Evolutionary conservation across 2,888 invertebrate genomes (phyloP), one percentile per base, ranked within the genome.

Genomic region (Drosophila fulvimacula): DNA sequence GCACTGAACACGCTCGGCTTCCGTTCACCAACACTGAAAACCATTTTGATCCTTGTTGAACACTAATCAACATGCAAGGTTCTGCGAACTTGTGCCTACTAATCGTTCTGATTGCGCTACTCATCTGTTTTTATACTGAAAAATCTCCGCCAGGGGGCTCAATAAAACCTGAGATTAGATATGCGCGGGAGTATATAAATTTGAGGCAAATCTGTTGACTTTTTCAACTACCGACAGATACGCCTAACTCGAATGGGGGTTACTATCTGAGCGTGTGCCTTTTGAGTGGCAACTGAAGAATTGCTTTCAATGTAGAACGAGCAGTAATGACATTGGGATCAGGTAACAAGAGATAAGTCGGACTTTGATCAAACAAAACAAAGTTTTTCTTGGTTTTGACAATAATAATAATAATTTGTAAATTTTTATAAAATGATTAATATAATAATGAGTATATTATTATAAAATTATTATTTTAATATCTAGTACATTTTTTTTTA

Each of bases 111-210:
- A 59, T 52, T 49, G 49, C 13, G 44, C n/a, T 30, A 21, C 48
- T 36, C 46, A 27, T 42, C 39, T 21, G 61, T 41, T 83, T 86
- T 70, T 86, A 83, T 86, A 81, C 67, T 41, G 52, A 48, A 17
- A 79, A 66, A 64, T 72, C 77, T 73, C 59, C 49, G 32, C 42
- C 30, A 53, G 6, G 4, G 11, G 21, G 66, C 52, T 53, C 61
- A 44, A 72, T 80, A 76, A 76, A 82, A 67, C 46, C 27, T 17
- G 24, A 69, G 82, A 82, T 82, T 64, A 82, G 82, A 82, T 86
- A 67, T 38, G 59, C 58, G 42, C 10, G 19, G 46, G 44, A 53
- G 61, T 58, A 57, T 27, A 44, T 49, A 30, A n/a, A n/a, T 27
- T 5, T 44, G 15, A 56, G 42, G 42, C 48, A 39, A 34, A 39